A percentile compares a stretch with the other conserved stretches of the same genome.
phyloP scores from a whole-genome alignment of 2,888 invertebrate species.

The Temnothorax ravouxi region DNA sequence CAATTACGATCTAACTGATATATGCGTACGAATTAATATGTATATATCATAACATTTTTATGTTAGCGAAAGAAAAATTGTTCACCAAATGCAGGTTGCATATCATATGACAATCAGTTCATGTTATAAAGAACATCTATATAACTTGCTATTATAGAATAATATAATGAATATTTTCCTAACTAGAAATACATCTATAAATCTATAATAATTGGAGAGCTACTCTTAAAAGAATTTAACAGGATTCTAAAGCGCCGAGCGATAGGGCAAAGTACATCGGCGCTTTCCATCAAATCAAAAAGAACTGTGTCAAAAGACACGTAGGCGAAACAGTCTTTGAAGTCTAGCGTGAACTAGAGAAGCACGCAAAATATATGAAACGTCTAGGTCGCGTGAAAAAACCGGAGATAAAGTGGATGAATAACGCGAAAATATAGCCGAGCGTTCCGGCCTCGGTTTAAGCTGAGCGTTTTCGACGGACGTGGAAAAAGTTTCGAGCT shows the following conservation, averaged over 20 bases:
- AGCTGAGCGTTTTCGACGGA: constrained; percentile 38
- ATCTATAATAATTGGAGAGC: background rate
- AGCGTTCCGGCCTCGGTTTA: constrained; percentile 69
- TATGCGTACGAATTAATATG: background rate
- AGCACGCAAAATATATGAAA: constrained; percentile 66
- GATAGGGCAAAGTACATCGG: constrained; percentile 19
- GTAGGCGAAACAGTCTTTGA: constrained; percentile 77
- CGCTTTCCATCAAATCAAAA: constrained; percentile 81
- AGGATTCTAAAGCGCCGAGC: constrained; percentile 46
- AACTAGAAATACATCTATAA: background rate
- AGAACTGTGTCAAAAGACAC: constrained; percentile 83
- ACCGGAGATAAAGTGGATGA: constrained; percentile 51
- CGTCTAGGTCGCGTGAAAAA: constrained; percentile 62
- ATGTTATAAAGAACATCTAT: background rate
- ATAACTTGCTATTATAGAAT: background rate
- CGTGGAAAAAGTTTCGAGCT: constrained; percentile 57
- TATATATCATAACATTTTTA: background rate
- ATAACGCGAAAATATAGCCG: constrained; percentile 76
- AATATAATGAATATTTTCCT: background rate
- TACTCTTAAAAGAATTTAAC: background rate
- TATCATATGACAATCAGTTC: background rate
- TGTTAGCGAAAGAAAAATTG: background rate
- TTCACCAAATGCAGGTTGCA: background rate
- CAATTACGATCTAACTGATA: background rate
- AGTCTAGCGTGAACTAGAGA: constrained; percentile 66